Evolutionary conservation across 1,140 invertebrate genomes (phyloP), one percentile per base, ranked within the genome.

Genomic region (Hetaerina americana): DNA sequence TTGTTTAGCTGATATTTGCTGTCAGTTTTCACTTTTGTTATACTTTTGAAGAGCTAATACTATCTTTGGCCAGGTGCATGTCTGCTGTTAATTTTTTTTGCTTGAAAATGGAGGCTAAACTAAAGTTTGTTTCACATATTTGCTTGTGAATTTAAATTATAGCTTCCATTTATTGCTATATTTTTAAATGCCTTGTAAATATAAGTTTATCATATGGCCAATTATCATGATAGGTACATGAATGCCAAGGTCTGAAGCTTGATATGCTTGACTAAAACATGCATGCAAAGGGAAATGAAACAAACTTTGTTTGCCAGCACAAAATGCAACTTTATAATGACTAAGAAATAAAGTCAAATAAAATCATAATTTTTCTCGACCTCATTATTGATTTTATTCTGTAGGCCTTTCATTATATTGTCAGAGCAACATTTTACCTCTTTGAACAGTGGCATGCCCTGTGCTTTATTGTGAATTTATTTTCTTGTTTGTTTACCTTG

Each of bases 261-360:
- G 26, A 69, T 27, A 26, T 27, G 27, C 24, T 25, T 68, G 24
- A 26, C 12, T 68, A 24, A 26, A 26, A 25, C 27, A 26, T 27
- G 26, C 28, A 27, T 69, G 68, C 18, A 69, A 27, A 28, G n/a
- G 28, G 26, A n/a, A 28, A 27, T 69, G 68, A 69, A 69, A 69
- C 68, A 69, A 26, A 27, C 28, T 26, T 69, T 69, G 68, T 69
- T 69, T 28, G 28, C 26, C 68, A 69, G 28, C 68, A 69, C 68
- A 69, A 69, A 69, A 26, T 27, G 24, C 26, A 69, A 69, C 68
- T 69, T 69, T 69, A 69, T 69, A 69, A 69, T 28, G 28, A 57
- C 40, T 69, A 28, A 69, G 26, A 69, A 69, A 69, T 69, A 69
- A 69, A 69, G 68, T 69, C 28, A 28, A 69, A 69, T 27, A 69